Base-by-base conservation (phyloP, 2,113 vertebrate species). In the Australoheros scitulus region DNA sequence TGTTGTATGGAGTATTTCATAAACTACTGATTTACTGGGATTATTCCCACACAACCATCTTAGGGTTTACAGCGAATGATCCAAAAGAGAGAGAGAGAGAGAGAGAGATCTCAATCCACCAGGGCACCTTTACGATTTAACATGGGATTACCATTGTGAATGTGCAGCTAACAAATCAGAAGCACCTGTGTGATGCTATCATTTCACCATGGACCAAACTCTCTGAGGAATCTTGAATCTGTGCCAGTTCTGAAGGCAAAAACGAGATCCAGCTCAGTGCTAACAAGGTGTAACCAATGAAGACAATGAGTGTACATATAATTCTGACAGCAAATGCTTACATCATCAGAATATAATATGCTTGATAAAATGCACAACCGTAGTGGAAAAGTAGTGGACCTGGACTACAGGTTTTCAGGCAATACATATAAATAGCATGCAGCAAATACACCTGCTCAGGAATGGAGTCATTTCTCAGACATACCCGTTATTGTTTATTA, bases 151-250 rank as follows among this genome's bases (percentile, higher is more conserved):
- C 24, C 65, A 50, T 20, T 15, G 29, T 29, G 24, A 43, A 1
- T 13, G 41, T 29, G 41, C 5, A 70, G 0, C 26, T 11, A 38
- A 29, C 41, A 50, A 17, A 50, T 50, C 64, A 29, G 64, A 0
- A 47, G 41, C 22, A 68, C 15, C 2, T 70, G 15, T 50, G 64
- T 29, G 41, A 70, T 1, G 9, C 41, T 70, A 29, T 70, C 47
- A 13, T 29, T 24, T 10, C 0, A 50, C 29, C 24, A 0, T 50
- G 64, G 24, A 10, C 50, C 38, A 43, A 65, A 43, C 24, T 65
- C 7, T 24, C 36, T 65, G 13, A 65, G 22, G 63, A 65, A 65
- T 65, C 22, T 9, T 65, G 63, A 18, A 70, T n/a, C n/a, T n/a
- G n/a, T n/a, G n/a, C n/a, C n/a, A n/a, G n/a, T n/a, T n/a, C n/a